Percentiles rank a stretch among this genome's conserved stretches.
Evolutionary conservation across 2,113 vertebrate species (phyloP).

Genomic region (Astur gentilis): DNA sequence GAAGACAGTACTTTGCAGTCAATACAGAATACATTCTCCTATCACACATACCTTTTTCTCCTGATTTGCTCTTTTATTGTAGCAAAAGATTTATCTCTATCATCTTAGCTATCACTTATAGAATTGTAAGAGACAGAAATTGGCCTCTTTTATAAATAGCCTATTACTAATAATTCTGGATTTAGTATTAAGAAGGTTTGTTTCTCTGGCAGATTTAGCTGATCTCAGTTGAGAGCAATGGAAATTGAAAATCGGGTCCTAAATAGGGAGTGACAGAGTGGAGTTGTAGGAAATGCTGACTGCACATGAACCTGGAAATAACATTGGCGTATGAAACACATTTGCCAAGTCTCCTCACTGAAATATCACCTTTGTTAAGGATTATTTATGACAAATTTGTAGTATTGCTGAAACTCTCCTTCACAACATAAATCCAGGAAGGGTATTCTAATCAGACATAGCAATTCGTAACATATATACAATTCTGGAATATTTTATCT

Average conservation of each 20-base stretch:
- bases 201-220: not conserved
- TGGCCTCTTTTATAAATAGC: not conserved
- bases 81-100: not conserved
- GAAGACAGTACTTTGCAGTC: not conserved
- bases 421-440: not conserved
- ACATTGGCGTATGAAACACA: not conserved
- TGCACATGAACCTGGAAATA: not conserved
- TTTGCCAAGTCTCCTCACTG: not conserved
- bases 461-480: not conserved
- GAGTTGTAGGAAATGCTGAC: not conserved
- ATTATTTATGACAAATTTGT: not conserved
- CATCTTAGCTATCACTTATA: not conserved
- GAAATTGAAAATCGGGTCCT: not conserved
- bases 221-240: not conserved
- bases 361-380: not conserved
- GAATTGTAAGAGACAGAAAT: not conserved
- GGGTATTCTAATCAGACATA: not conserved
- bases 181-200: not conserved
- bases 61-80: not conserved
- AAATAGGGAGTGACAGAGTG: not conserved
- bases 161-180: not conserved
- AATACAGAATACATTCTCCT: not conserved
- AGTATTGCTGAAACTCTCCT: not conserved
- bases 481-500: not conserved
- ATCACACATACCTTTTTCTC: not conserved